These are phyloP conservation scores for Orchestia grillus DNA, from an alignment of 1,140 invertebrate genomes.

Conservation along the genomic window DNA sequence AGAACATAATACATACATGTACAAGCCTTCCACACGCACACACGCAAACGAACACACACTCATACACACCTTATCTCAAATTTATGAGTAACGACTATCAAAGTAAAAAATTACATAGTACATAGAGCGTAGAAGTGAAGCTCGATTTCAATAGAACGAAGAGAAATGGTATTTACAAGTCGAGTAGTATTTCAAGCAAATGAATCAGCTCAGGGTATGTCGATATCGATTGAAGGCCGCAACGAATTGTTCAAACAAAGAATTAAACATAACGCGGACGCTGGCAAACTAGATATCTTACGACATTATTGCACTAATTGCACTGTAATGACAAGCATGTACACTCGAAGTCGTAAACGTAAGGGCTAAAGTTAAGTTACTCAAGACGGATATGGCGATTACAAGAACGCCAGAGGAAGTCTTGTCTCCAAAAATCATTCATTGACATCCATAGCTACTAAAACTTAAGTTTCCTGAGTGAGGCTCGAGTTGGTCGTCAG, in stretches of 20 bases:
- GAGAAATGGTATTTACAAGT: not conserved
- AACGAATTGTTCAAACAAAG: not conserved
- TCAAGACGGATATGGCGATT: not conserved
- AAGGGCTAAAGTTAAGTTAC: not conserved
- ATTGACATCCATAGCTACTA: not conserved
- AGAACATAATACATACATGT: not conserved
- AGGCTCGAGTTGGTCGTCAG: not conserved
- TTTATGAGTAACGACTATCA: slow-evolving; percentile 15
- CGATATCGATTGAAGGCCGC: not conserved
- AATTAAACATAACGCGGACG: not conserved
- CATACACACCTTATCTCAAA: not conserved
- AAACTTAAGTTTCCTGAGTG: not conserved
- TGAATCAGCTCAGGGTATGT: not conserved
- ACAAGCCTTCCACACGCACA: no score
- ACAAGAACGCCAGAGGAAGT: not conserved
- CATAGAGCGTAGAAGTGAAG: not conserved
- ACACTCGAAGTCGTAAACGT: not conserved
- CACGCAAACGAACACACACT: no score
- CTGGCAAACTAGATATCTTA: not conserved
- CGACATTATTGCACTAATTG: slow-evolving; percentile 28
- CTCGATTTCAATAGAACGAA: not conserved
- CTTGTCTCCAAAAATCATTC: not conserved
- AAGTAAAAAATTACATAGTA: slow-evolving; percentile 19
- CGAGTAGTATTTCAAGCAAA: not conserved
- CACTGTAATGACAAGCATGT: not conserved